Evolutionary conservation across 64 coral and sea anemone species (phyloP).

Genomic region (Stichodactyla helianthus): DNA sequence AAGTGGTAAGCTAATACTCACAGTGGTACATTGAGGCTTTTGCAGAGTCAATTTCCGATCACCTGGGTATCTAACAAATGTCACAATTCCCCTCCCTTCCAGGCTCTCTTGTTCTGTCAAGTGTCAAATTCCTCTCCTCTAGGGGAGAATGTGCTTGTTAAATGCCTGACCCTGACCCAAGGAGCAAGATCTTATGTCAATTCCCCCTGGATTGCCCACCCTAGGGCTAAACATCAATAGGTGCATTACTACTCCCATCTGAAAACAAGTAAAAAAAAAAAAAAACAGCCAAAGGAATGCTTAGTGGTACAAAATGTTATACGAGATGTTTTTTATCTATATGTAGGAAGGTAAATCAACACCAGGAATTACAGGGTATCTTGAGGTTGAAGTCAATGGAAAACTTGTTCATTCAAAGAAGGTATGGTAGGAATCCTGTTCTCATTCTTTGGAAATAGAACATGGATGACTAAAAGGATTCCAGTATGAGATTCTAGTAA

Average conservation of each 20-base stretch:
- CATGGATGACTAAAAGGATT: too few relatives aligned
- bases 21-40: neutral
- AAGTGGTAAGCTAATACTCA: conserved; percentile 39
- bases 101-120: too few relatives aligned
- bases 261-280: neutral
- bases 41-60: too few relatives aligned
- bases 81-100: too few relatives aligned
- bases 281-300: neutral
- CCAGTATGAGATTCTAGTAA: too few relatives aligned
- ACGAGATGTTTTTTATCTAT: conserved; percentile 3
- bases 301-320: neutral
- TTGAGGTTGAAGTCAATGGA: conserved; percentile 78
- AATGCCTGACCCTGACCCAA: neutral
- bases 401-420: conserved; percentile 87
- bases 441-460: too few relatives aligned
- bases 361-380: conserved; percentile 57
- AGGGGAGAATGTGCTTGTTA: too few relatives aligned
- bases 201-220: too few relatives aligned
- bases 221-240: neutral
- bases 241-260: neutral
- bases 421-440: conserved; percentile 2
- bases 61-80: too few relatives aligned
- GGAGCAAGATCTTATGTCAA: too few relatives aligned
- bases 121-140: too few relatives aligned
- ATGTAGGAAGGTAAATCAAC: conserved; percentile 48